A percentile compares a stretch with the other conserved stretches of the same genome.
These are phyloP conservation scores for Phlogophora meticulosa DNA, from an alignment of 2,888 invertebrate genomes.

Conservation along the genomic window DNA sequence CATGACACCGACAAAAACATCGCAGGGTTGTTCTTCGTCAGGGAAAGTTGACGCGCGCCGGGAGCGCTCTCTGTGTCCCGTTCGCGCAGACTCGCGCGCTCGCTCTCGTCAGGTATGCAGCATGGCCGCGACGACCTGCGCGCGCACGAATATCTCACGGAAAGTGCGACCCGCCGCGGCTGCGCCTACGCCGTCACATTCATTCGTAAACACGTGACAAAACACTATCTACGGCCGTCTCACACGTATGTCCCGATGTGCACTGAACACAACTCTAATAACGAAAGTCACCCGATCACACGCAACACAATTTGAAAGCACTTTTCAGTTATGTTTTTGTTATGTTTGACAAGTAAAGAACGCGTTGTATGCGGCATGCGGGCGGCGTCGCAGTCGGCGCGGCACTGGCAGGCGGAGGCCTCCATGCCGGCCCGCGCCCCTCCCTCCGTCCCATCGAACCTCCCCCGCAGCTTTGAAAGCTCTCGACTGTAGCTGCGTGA, in stretches of 20 bases:
- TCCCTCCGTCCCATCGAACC: constrained; percentile 76
- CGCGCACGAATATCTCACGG: constrained; percentile 90
- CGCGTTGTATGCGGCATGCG: constrained; percentile 79
- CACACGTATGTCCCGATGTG: constrained; percentile 56
- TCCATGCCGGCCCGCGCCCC: constrained; percentile 82
- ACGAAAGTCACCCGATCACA: constrained; percentile 64
- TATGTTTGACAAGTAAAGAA: constrained; percentile 72
- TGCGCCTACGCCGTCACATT: constrained; percentile 90
- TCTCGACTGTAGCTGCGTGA: constrained; percentile 85
- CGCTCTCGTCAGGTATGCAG: constrained; percentile 90
- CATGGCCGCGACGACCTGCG: constrained; percentile 90
- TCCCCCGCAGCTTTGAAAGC: constrained; percentile 87
- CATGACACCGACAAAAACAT: constrained; percentile 87
- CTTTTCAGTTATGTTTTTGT: constrained; percentile 85
- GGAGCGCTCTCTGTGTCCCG: constrained; percentile 86
- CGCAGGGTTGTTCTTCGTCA: constrained; percentile 83
- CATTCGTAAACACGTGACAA: constrained; percentile 90
- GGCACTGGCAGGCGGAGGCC: constrained; percentile 89
- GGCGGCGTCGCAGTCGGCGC: constrained; percentile 84
- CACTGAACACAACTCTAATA: constrained; percentile 57
- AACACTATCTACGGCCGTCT: constrained; percentile 78
- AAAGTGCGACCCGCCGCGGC: constrained; percentile 86
- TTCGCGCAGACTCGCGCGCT: constrained; percentile 88
- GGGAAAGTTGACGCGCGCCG: constrained; percentile 82
- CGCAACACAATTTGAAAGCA: constrained; percentile 76